Evolutionary conservation across 2,888 invertebrate genomes (phyloP).

Genomic region (Clanis bilineata): DNA sequence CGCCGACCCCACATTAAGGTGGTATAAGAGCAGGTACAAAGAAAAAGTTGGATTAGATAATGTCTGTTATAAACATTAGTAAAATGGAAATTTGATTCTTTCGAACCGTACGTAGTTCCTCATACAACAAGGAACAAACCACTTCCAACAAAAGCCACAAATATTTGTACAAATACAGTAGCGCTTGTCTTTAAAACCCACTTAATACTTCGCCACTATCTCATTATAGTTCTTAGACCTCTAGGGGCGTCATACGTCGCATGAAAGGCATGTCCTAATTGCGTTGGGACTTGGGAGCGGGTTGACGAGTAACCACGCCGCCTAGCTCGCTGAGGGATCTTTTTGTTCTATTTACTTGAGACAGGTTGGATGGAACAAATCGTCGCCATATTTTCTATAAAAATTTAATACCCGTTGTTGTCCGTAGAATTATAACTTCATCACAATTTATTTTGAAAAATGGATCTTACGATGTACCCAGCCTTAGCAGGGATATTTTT

Average conservation of each 20-base stretch:
- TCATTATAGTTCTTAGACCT: constrained; percentile 27
- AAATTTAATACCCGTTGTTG: too few relatives aligned
- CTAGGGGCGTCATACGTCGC: constrained; percentile 8
- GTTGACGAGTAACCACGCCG: constrained; percentile 6
- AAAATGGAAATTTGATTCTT: too few relatives aligned
- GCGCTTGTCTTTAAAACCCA: constrained; percentile 29
- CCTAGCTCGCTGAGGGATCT: neutral
- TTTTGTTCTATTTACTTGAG: neutral
- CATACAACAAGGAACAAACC: too few relatives aligned
- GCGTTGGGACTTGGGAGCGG: constrained; percentile 1
- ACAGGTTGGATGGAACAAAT: constrained; percentile 11
- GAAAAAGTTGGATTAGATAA: too few relatives aligned
- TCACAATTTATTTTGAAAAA: too few relatives aligned
- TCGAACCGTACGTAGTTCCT: too few relatives aligned
- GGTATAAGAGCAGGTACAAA: too few relatives aligned
- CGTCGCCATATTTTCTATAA: neutral
- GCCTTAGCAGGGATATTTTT: too few relatives aligned
- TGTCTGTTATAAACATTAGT: too few relatives aligned
- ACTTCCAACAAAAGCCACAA: neutral
- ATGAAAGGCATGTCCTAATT: constrained; percentile 13
- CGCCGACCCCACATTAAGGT: too few relatives aligned
- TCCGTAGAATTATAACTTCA: too few relatives aligned
- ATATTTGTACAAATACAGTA: constrained; percentile 8
- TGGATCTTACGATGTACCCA: too few relatives aligned
- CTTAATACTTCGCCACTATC: constrained; percentile 33